Evolutionary conservation across 1,140 invertebrate species (phyloP).

Genomic region (Campoletis sonorensis): DNA sequence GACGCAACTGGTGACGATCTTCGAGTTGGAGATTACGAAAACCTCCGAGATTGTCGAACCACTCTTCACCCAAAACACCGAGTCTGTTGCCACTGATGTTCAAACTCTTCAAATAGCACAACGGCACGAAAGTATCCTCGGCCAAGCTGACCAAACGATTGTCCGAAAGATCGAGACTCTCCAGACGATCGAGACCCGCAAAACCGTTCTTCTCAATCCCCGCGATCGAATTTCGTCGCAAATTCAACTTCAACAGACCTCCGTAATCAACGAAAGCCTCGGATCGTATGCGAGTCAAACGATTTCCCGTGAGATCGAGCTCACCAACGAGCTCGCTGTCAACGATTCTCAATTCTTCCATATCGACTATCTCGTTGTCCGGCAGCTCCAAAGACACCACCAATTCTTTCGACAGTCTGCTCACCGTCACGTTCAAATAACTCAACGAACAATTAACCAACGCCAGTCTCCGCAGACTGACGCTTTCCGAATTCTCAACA

Average conservation of each 20-base stretch:
- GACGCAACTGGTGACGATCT: constrained; percentile 82
- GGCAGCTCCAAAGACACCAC: constrained; percentile 74
- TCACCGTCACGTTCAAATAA: constrained; percentile 69
- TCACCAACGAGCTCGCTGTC: constrained; percentile 33
- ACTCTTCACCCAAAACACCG: constrained; percentile 76
- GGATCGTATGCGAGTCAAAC: constrained; percentile 43
- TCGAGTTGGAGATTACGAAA: constrained; percentile 89
- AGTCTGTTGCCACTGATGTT: constrained; percentile 85
- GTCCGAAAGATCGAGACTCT: constrained; percentile 80
- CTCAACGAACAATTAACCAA: constrained; percentile 67
- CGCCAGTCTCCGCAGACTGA: constrained; percentile 59
- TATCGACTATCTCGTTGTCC: constrained; percentile 72
- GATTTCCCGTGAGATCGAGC: constrained; percentile 51
- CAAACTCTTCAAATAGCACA: constrained; percentile 82
- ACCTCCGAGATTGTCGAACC: constrained; percentile 81
- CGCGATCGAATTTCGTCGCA: constrained; percentile 77
- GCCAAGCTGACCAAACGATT: constrained; percentile 81
- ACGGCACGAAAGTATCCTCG: constrained; percentile 77
- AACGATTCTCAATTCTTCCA: constrained; percentile 61
- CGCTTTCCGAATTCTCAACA: constrained; percentile 56
- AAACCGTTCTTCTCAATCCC: constrained; percentile 78
- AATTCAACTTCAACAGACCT: constrained; percentile 75
- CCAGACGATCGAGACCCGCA: constrained; percentile 69
- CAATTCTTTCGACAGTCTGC: constrained; percentile 69
- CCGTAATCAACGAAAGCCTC: constrained; percentile 57